phyloP scores from a whole-genome alignment of 2,888 invertebrate species.

The Andrena camellia region DNA sequence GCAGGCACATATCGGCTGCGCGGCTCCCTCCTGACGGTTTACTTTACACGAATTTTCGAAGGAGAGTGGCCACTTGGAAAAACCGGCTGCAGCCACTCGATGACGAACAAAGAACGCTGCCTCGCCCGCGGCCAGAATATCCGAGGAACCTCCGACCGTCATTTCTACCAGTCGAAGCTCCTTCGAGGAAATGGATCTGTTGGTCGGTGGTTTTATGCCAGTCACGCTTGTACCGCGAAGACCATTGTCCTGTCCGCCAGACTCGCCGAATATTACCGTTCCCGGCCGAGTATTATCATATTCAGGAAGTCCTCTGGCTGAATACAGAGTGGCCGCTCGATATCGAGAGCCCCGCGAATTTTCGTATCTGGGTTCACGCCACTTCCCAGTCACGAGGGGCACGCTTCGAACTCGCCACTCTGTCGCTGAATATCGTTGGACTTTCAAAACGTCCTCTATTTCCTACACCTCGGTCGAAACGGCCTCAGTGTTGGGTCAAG shows the following conservation, averaged over 20 bases:
- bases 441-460: neutral
- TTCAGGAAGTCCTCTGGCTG: slow-evolving; percentile 62
- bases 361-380: slow-evolving; percentile 2
- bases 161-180: slow-evolving; percentile 44
- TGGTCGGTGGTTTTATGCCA: slow-evolving; percentile 51
- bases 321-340: slow-evolving; percentile 55
- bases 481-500: neutral
- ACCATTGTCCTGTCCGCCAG: slow-evolving; percentile 59
- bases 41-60: slow-evolving; percentile 27
- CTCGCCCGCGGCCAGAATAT: neutral
- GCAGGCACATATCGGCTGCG: neutral
- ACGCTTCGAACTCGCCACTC: neutral
- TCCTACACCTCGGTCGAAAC: neutral
- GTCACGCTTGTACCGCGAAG: slow-evolving; percentile 59
- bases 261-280: slow-evolving; percentile 75
- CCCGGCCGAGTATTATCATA: slow-evolving; percentile 64
- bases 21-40: neutral
- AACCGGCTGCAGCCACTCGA: neutral
- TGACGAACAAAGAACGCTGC: slow-evolving; percentile 28
- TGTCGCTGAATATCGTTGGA: neutral
- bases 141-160: slow-evolving; percentile 5
- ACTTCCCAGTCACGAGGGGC: slow-evolving; percentile 20
- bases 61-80: too few species aligned
- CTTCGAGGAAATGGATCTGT: slow-evolving; percentile 60
- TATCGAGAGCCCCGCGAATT: slow-evolving; percentile 41